A percentile compares a stretch with the other conserved stretches of the same genome.
phyloP scores from a whole-genome alignment of 2,888 invertebrate species.

The Pyrochroa serraticornis region DNA sequence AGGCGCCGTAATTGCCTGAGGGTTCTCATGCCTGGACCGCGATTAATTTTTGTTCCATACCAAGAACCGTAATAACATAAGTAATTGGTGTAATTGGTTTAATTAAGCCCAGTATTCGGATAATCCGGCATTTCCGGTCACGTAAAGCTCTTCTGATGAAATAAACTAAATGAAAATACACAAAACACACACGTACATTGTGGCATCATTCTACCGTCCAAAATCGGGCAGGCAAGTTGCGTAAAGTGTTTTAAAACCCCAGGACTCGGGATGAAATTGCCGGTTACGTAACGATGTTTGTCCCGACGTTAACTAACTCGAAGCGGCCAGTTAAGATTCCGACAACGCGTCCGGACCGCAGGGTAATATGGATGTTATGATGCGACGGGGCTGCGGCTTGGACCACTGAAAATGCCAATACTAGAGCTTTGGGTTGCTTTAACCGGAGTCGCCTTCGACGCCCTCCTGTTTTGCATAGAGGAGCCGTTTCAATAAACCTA shows the following conservation, averaged over 20 bases:
- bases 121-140: conserved; percentile 22
- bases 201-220: not conserved
- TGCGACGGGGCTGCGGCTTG: conserved; percentile 10
- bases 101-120: conserved; percentile 17
- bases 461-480: conserved; percentile 22
- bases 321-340: conserved; percentile 17
- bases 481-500: conserved; percentile 30
- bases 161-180: conserved; percentile 17
- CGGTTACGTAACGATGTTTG: conserved; percentile 6
- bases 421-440: conserved; percentile 3
- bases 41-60: conserved; percentile 14
- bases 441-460: not conserved
- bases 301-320: conserved; percentile 19
- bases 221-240: not conserved
- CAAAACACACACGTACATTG: conserved; percentile 9
- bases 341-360: conserved; percentile 19
- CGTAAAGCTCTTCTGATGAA: conserved; percentile 17
- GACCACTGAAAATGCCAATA: conserved; percentile 7
- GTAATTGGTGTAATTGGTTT: conserved; percentile 18
- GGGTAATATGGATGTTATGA: conserved; percentile 20
- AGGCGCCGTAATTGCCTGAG: no score
- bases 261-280: not conserved
- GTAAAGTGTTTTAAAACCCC: conserved; percentile 11
- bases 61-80: conserved; percentile 11
- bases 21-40: not conserved